Conservation (phyloP, 2,797 vertebrate genomes). For the Pangasius djambal region DNA sequence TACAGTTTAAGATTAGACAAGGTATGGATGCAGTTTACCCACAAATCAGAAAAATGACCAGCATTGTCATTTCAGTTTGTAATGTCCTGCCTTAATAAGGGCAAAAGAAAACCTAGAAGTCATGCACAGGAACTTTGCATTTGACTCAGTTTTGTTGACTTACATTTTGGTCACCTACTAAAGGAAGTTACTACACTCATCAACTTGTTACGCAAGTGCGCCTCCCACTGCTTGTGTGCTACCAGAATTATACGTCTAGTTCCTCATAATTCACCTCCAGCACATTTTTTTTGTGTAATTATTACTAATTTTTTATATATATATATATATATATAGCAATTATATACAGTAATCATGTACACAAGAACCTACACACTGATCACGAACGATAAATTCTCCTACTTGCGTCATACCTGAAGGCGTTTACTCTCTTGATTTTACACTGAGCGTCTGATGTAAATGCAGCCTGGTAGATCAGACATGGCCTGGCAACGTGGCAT, state of each 20-base stretch:
- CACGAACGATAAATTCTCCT: not conserved
- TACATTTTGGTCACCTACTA: not conserved
- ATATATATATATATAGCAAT: no score
- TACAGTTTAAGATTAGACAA: not conserved
- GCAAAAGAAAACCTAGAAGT: not conserved
- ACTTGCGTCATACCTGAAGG: not conserved
- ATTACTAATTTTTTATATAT: not conserved
- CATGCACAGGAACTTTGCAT: not conserved
- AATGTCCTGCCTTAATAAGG: not conserved
- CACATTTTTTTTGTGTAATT: not conserved
- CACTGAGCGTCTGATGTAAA: not conserved
- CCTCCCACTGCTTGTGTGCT: conserved; percentile 2
- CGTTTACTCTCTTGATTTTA: not conserved
- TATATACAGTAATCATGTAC: not conserved
- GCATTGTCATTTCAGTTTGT: not conserved
- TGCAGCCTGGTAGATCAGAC: not conserved
- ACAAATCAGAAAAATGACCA: not conserved
- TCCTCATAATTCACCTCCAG: not conserved
- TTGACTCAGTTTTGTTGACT: not conserved
- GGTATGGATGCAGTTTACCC: no score
- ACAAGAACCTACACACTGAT: not conserved
- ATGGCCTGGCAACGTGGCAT: not conserved
- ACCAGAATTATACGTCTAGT: not conserved
- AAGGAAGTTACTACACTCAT: not conserved
- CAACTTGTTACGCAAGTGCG: not conserved